Evolutionary conservation across 2,797 vertebrate species (phyloP), one percentile per base, ranked within the genome.

Genomic region (Argya squamiceps): DNA sequence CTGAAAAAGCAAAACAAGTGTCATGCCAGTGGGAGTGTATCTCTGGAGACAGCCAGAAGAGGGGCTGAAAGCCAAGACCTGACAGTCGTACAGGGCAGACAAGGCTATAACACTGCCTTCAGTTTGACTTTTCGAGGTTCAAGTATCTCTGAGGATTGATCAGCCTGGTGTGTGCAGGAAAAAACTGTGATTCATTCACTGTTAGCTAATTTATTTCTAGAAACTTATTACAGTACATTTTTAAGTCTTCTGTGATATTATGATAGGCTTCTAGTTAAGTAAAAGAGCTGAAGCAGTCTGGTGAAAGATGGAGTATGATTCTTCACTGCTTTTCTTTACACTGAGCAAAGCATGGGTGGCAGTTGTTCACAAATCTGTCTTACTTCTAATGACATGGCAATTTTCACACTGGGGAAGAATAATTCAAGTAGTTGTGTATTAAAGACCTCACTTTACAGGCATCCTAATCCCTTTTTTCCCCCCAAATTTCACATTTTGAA

Each of bases 201-300:
- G 37, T 74, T 81, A 77, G 64, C 18, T 88, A 83, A 88, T 85
- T 92, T 91, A 75, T 84, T 89, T 91, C 68, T 89, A 64, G 52
- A 91, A 92, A 71, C 22, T 58, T 85, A 89, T 88, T 91, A 64
- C n/a, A 74, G 34, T 41, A 74, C 10, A 85, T 64, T 93, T 70
- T 12, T 7, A 5, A 91, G 56, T 58, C 27, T 78, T 94, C 73
- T 64, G 19, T 89, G 90, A 78, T 74, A 53, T 39, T 85, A 21
- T 23, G 36, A 41, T 71, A 37, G 78, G 11, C 30, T 77, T 83
- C 52, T 80, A 53, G 60, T 80, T 74, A 43, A 80, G 44, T 37
- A 53, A 70, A 88, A 56, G 36, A 92, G 5, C 37, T 91, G 74
- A 68, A 89, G 24, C 43, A 55, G 24, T 24, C 56, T 85, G 41